phyloP scores from a whole-genome alignment of 2,797 vertebrate species.

The Basileuterus tristriatus region DNA sequence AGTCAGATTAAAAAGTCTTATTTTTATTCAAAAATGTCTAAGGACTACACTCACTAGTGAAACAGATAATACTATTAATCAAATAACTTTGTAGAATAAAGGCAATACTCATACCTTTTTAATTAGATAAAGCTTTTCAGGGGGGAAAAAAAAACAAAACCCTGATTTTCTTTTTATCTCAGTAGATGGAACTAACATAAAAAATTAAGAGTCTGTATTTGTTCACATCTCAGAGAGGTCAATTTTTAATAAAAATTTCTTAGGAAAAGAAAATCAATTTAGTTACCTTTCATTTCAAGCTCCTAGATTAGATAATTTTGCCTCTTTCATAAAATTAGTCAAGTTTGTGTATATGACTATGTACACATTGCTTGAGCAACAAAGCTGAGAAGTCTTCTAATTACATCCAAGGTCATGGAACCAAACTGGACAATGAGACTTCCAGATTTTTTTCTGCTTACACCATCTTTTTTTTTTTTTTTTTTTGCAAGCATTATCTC shows the following conservation, averaged over 20 bases:
- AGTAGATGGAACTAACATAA: not conserved
- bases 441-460: slow-evolving; percentile 52
- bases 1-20: not conserved
- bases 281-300: not conserved
- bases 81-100: not conserved
- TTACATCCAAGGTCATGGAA: slow-evolving; percentile 21
- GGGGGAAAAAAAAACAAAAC: not conserved
- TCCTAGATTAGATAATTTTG: not conserved
- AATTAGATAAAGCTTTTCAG: not conserved
- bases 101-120: not conserved
- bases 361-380: not conserved
- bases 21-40: not conserved
- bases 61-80: not conserved
- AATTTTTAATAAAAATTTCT: not conserved
- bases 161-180: not conserved
- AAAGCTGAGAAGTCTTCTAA: not conserved
- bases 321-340: not conserved
- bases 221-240: not conserved
- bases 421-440: not conserved
- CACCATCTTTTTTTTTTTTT: not conserved
- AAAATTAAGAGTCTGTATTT: not conserved
- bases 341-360: not conserved
- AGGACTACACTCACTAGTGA: not conserved
- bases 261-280: not conserved
- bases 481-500: slow-evolving; percentile 31